Percentiles rank a stretch among this genome's conserved stretches.
These are phyloP conservation scores for Phorcus lineatus DNA, from an alignment of 2,888 invertebrate genomes.

Conservation along the genomic window DNA sequence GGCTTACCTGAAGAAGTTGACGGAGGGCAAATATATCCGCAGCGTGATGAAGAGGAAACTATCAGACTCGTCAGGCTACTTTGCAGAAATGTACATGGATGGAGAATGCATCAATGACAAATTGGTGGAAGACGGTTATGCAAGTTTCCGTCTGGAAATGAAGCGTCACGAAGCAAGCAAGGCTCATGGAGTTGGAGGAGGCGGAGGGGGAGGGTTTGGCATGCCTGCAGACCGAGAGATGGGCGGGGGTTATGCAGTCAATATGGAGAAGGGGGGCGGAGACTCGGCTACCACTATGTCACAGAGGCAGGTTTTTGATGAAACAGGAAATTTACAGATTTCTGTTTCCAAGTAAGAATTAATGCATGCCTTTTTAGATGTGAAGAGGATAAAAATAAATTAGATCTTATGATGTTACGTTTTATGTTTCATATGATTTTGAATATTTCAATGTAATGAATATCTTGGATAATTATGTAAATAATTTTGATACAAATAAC, in stretches of 20 bases:
- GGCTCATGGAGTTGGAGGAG: background rate
- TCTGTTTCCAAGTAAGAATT: background rate
- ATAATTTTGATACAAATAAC: no score
- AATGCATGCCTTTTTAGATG: background rate
- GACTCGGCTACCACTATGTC: background rate
- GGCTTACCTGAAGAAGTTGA: constrained; percentile 50
- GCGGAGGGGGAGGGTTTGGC: constrained; percentile 19
- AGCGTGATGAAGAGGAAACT: constrained; percentile 45
- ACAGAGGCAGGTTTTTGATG: constrained; percentile 22
- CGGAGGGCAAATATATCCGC: constrained; percentile 54
- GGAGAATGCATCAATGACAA: constrained; percentile 53
- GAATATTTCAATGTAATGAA: no score
- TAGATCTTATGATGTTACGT: no score
- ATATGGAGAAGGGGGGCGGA: background rate
- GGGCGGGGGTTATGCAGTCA: constrained; percentile 4
- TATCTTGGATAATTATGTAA: no score
- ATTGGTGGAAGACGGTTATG: constrained; percentile 57
- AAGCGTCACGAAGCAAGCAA: background rate
- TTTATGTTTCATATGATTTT: no score
- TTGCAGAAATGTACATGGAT: constrained; percentile 53
- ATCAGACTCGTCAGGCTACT: constrained; percentile 58
- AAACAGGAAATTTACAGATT: background rate
- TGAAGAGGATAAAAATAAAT: no score
- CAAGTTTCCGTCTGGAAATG: constrained; percentile 23
- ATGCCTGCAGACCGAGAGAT: background rate